phyloP scores from a whole-genome alignment of 2,888 invertebrate species.

The Sinodicranocentrus sp. region DNA sequence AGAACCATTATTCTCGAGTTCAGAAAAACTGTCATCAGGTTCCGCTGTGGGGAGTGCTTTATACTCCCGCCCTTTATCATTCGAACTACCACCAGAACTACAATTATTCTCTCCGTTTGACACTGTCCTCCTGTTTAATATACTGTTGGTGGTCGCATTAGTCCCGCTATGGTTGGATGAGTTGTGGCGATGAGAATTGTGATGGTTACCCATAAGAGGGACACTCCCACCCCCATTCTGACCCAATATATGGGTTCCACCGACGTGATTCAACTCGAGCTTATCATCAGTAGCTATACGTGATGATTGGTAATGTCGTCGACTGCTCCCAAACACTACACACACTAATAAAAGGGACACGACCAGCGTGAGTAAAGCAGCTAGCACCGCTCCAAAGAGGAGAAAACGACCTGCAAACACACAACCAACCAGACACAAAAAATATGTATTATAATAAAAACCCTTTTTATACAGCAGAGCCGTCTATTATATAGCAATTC shows the following conservation, averaged over 20 bases:
- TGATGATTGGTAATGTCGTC: slow-evolving; percentile 79
- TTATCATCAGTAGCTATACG: slow-evolving; percentile 83
- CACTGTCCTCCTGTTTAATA: slow-evolving; percentile 56
- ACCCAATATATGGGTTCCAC: slow-evolving; percentile 51
- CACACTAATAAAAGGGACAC: slow-evolving; percentile 74
- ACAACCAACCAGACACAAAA: slow-evolving; percentile 18
- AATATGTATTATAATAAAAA: not conserved
- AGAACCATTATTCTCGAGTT: slow-evolving; percentile 54
- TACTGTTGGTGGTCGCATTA: slow-evolving; percentile 54
- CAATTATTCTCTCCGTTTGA: slow-evolving; percentile 50
- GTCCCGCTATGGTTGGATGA: slow-evolving; percentile 49
- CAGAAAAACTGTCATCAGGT: slow-evolving; percentile 70
- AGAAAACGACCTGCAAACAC: slow-evolving; percentile 79
- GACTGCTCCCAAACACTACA: slow-evolving; percentile 84
- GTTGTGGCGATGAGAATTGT: slow-evolving; percentile 51
- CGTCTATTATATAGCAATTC: not conserved
- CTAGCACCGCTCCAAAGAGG: slow-evolving; percentile 83
- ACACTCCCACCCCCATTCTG: slow-evolving; percentile 71
- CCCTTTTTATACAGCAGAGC: not conserved
- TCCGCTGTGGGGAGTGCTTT: slow-evolving; percentile 74
- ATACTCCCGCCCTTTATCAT: slow-evolving; percentile 65
- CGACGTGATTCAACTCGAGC: slow-evolving; percentile 85
- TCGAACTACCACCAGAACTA: slow-evolving; percentile 41
- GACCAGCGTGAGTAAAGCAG: slow-evolving; percentile 82
- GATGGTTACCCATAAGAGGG: slow-evolving; percentile 61